Evolutionary conservation across 2,888 invertebrate species (phyloP).

Genomic region (Andrena dorsata): DNA sequence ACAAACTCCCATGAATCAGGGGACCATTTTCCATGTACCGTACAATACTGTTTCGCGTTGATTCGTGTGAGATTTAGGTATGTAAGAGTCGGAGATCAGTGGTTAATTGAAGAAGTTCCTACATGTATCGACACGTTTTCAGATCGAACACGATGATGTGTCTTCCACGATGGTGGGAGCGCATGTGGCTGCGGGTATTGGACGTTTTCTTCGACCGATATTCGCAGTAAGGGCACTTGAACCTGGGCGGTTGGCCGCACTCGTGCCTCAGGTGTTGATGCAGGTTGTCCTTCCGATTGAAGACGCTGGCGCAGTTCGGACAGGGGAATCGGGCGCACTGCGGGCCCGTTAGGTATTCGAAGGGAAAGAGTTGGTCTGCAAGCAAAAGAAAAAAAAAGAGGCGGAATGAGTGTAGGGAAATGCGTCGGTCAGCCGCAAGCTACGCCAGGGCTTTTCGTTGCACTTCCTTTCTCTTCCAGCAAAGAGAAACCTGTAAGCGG

Average conservation of each 20-base stretch:
- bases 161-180: slow-evolving; percentile 21
- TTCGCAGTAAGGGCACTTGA: slow-evolving; percentile 83
- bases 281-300: slow-evolving; percentile 78
- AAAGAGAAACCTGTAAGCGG: slow-evolving; percentile 53
- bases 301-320: slow-evolving; percentile 79
- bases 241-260: slow-evolving; percentile 83
- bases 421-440: too few species aligned
- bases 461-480: neutral
- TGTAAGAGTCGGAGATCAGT: neutral
- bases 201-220: slow-evolving; percentile 77
- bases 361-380: too few species aligned
- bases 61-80: neutral
- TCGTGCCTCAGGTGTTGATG: slow-evolving; percentile 82
- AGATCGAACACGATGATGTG: too few species aligned
- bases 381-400: too few species aligned
- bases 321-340: slow-evolving; percentile 53
- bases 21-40: too few species aligned
- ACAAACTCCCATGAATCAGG: too few species aligned
- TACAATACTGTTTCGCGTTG: too few species aligned
- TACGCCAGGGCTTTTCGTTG: neutral
- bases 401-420: too few species aligned
- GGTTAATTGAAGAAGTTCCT: neutral
- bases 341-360: too few species aligned
- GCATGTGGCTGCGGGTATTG: slow-evolving; percentile 80
- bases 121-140: neutral